Base-by-base conservation (phyloP, 2,797 vertebrate species). In the Hipposideros larvatus region DNA sequence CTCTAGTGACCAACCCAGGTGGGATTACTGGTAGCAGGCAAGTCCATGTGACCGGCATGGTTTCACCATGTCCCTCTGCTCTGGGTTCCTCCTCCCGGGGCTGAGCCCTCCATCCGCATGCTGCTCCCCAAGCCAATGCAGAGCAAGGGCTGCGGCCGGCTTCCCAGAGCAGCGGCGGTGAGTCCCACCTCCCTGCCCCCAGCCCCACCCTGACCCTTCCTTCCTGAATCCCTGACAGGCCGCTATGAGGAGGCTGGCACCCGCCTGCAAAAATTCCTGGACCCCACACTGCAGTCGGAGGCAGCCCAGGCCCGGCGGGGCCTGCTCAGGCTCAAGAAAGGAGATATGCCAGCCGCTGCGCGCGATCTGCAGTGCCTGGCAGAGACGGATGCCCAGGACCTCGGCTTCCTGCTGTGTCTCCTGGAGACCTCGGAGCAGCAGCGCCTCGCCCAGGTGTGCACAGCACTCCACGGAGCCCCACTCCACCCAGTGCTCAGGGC, bases 371-470 rank as follows among this genome's bases (percentile, higher is more conserved):
- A 99, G 96, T 87, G 91, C 92, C 98, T 99, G 89, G 98, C 99
- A 1, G 98, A 99, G 95, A 99, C 96, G 59, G 99, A 99, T 65
- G 87, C 98, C 4, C 66, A 87, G 43, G 97, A 98, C 37, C 92
- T 99, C 79, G 96, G 97, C 31, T 99, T 99, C 96, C 98, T 99
- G 63, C 97, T 99, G 95, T 95, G 61, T 22, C 98, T 99, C 31
- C 93, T 99, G 96, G 99, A 99, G 4, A 14, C 97, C 83, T 98
- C 98, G 9, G 99, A 99, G 83, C 97, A 96, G 73, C 99, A 98
- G 97, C 98, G 96, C 16, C 97, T 99, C 0, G 97, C 98, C 73
- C 99, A 99, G 99, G 99, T 99, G 68, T 0, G 18, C 18, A 15
- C 46, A 34, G 46, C 11, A 2, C 8, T 79, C 80, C 41, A 0